phyloP scores from a whole-genome alignment of 2,113 vertebrate genomes.

The Vulpes ferrilata region DNA sequence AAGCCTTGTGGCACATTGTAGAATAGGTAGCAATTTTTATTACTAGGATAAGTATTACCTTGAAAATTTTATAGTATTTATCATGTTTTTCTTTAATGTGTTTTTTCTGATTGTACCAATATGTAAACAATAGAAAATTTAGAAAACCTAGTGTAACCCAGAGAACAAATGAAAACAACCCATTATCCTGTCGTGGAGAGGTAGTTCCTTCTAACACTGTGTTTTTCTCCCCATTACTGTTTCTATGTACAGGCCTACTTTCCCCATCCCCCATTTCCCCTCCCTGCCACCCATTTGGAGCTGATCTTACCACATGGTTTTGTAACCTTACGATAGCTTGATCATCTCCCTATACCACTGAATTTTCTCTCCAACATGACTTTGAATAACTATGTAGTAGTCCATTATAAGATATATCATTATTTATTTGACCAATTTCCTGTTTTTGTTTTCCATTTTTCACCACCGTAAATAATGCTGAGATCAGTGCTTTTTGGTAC shows the following conservation, averaged over 20 bases:
- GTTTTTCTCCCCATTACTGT: neutral
- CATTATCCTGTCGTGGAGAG: neutral
- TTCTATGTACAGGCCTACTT: neutral
- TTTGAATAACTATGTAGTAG: neutral
- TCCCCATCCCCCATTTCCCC: neutral
- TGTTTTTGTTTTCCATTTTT: neutral
- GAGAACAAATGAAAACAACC: neutral
- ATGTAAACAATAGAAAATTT: neutral
- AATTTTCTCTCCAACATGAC: neutral
- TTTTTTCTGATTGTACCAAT: neutral
- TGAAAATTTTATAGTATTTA: neutral
- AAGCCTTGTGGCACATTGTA: neutral
- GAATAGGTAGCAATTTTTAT: neutral
- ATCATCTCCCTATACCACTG: neutral
- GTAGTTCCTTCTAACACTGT: neutral
- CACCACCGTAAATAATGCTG: neutral
- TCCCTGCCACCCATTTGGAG: neutral
- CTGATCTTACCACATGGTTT: neutral
- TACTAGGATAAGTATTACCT: neutral
- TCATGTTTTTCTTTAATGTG: neutral
- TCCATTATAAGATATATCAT: neutral
- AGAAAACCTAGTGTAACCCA: neutral
- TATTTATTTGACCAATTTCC: conserved; percentile 34
- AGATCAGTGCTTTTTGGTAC: neutral
- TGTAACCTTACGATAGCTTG: neutral